phyloP scores from a whole-genome alignment of 2,113 vertebrate genomes.

The Typhlomys cinereus region DNA sequence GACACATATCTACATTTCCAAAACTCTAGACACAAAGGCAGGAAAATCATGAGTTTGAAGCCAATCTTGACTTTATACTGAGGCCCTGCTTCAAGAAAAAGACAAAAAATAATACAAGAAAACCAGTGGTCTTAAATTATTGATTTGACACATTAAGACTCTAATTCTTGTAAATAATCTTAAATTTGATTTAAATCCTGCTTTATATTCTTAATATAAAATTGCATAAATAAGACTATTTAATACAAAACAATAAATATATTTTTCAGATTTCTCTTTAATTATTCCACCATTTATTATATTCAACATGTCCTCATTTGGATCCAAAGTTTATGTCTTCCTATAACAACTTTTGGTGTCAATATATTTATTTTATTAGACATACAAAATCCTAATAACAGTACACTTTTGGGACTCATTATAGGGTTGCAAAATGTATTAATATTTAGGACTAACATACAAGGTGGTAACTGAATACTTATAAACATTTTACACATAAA shows the following conservation, averaged over 20 bases:
- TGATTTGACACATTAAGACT: neutral
- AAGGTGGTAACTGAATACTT: neutral
- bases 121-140: neutral
- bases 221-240: neutral
- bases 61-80: neutral
- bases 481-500: conserved; percentile 17
- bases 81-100: neutral
- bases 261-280: conserved; percentile 32
- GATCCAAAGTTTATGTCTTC: neutral
- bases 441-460: neutral
- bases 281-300: conserved; percentile 15
- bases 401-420: neutral
- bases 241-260: neutral
- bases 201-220: conserved; percentile 4
- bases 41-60: neutral
- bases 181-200: conserved; percentile 20
- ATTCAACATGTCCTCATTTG: neutral
- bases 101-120: neutral
- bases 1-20: neutral
- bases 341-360: neutral
- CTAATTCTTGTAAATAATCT: neutral
- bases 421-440: neutral
- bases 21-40: neutral
- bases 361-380: neutral
- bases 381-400: conserved; percentile 9